Base-by-base conservation (phyloP, 2,888 invertebrate genomes). In the Trimorus sp. region DNA sequence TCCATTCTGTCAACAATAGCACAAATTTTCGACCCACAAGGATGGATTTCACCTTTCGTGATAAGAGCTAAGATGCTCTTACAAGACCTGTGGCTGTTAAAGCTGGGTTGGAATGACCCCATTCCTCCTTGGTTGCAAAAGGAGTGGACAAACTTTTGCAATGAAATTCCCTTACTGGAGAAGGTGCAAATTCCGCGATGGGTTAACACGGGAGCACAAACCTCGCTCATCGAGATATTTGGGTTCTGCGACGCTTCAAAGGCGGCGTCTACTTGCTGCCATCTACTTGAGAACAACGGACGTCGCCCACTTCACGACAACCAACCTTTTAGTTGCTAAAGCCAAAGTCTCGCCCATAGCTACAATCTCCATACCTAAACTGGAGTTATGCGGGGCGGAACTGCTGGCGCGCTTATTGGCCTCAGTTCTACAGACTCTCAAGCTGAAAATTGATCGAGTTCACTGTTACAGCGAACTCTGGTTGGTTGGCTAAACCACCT, bases 161-260 rank as follows among this genome's bases (percentile, higher is more conserved):
- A 3, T 1, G 62, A 62, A 37, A 26, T 48, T 0, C 1, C n/a
- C 7, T 12, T 8, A 4, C 9, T 60, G 8, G 12, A n/a, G 1
- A 48, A 26, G 11, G 1, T 36, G 4, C 5, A 6, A 9, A 63
- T 63, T 16, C 49, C 63, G 4, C 15, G 63, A 1, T 63, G 63
- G 48, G 12, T 16, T 5, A n/a, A 37, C 5, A 4, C 1, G 0
- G n/a, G 49, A 8, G 1, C 12, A 1, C 7, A 63, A 26, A 7
- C 15, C 7, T 6, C 5, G 6, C 8, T 8, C n/a, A 8, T 40
- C 3, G 42, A 36, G 12, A 14, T 60, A n/a, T 6, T 63, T 15
- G 63, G 63, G 1, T 63, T 63, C 37, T 63, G 37, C 36, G 63
- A 63, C 12, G 63, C 63, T n/a, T 63, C 63, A 0, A 36, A 3